These are phyloP conservation scores for Zenarchopterus dispar DNA, from an alignment of 2,797 vertebrate genomes.

Conservation along the genomic window DNA sequence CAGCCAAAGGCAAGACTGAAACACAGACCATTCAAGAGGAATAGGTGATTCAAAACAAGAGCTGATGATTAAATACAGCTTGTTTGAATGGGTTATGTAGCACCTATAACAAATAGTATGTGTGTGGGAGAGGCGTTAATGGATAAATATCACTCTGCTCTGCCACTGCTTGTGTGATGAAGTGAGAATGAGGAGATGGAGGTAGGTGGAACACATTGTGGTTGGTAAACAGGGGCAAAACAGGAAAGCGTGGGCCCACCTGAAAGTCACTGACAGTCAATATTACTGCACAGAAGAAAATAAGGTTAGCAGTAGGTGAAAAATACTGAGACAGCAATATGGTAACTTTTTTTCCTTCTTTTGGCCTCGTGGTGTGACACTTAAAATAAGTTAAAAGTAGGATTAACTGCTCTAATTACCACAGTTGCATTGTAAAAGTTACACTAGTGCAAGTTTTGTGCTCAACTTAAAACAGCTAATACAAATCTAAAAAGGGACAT, in stretches of 20 bases:
- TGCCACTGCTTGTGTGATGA: constrained; percentile 42
- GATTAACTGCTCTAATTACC: constrained; percentile 8
- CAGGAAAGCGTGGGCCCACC: constrained; percentile 73
- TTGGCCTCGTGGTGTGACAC: not conserved
- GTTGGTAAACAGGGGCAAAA: constrained; percentile 73
- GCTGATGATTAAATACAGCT: constrained; percentile 32
- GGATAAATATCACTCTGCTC: constrained; percentile 32
- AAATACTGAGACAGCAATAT: constrained; percentile 51
- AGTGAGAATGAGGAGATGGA: constrained; percentile 60
- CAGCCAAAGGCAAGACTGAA: not conserved
- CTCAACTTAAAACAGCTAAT: constrained; percentile 21
- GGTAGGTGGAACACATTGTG: constrained; percentile 71
- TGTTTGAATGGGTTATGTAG: constrained; percentile 33
- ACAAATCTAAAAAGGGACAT: constrained; percentile 10
- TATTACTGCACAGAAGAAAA: constrained; percentile 44
- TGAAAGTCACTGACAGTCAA: constrained; percentile 55
- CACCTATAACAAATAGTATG: constrained; percentile 33
- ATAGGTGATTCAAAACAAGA: not conserved
- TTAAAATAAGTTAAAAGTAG: constrained; percentile 1
- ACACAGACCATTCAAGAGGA: not conserved
- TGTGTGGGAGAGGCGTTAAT: constrained; percentile 53
- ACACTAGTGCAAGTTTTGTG: not conserved
- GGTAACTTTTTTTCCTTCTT: not conserved
- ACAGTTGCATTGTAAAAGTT: not conserved
- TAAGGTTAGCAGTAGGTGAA: constrained; percentile 27